Base-by-base conservation (phyloP, 2,797 vertebrate species). In the Salmo trutta region DNA sequence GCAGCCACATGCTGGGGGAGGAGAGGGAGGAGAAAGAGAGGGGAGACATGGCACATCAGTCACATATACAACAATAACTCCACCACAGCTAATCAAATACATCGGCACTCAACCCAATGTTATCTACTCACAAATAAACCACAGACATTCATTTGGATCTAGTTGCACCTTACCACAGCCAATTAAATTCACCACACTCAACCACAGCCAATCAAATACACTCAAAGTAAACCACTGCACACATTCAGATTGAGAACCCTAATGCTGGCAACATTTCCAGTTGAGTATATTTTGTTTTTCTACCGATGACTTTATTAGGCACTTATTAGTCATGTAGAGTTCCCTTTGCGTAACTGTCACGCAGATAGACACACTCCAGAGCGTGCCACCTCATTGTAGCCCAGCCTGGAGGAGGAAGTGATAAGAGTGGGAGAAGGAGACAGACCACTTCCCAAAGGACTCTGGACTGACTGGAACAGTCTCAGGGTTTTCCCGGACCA, bases 1-100 rank as follows among this genome's bases (percentile, higher is more conserved):
- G 87, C 98, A 99, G 90, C 87, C 91, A 81, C 98, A 99, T 5
- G 92, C 98, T 99, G 82, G 0, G 73, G 80, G 73, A 76, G 79
- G 73, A 81, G 76, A 73, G 21, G 73, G 47, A 53, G 71, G 19
- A 21, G 29, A 72, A 21, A 71, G 52, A 8, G 53, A 31, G 19
- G 54, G 75, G 0, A 72, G 62, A 56, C 17, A 54, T 54, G 19
- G 56, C 1, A 56, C 19, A 75, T 66, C 24, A 15, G 51, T 68
- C 27, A 66, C 10, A 64, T 21, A 15, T 47, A 51, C 36, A 29
- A 41, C 52, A 33, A 10, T 24, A 71, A 24, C 69, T 51, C 47
- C 47, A 71, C 5, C 67, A 69, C 67, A 8, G 14, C 21, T 5
- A 27, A 51, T 65, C 19, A 71, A 12, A 52, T 21, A 71, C 41